Evolutionary conservation across 2,888 invertebrate species (phyloP), one percentile per base, ranked within the genome.

Genomic region (Syritta pipiens): DNA sequence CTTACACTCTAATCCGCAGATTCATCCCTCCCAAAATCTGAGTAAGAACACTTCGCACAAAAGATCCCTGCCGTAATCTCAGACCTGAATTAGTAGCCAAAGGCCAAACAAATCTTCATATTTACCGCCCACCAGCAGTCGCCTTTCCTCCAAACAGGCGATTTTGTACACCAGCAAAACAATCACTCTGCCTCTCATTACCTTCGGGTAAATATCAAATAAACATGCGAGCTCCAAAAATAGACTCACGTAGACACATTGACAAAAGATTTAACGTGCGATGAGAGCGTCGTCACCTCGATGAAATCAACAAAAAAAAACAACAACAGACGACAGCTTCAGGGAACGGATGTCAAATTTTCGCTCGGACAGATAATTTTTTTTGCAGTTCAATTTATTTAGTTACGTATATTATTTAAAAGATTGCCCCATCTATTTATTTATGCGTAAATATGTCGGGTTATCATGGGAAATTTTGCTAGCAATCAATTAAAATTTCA

Each of bases 71-170:
- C n/a, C n/a, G n/a, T n/a, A n/a, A n/a, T n/a, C n/a, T n/a, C n/a
- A n/a, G n/a, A n/a, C n/a, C n/a, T n/a, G n/a, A 51, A 28, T 49
- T 26, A 12, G 32, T 14, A 19, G 17, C 35, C 17, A 46, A 59
- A 44, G 32, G 57, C 35, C 49, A 49, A 12, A 32, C 42, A 40
- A 40, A 62, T 62, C 19, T 62, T 42, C 20, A 20, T 4, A 35
- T 42, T 68, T 24, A 63, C 57, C 76, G 28, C 69, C 62, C 57
- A 69, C 69, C 12, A 4, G 28, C 17, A n/a, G 46, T 24, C 44
- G 17, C 37, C 9, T 26, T 44, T 4, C 22, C 7, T 2, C 3
- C 14, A 12, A 14, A 40, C 6, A 44, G 12, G n/a, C n/a, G n/a
- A n/a, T n/a, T 30, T 28, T 20, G 28, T 14, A 30, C 9, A n/a